A percentile compares a stretch with the other conserved stretches of the same genome.
Evolutionary conservation across 1,140 invertebrate species (phyloP).

Genomic region (fruit fly (Drosophila melanogaster)): DNA sequence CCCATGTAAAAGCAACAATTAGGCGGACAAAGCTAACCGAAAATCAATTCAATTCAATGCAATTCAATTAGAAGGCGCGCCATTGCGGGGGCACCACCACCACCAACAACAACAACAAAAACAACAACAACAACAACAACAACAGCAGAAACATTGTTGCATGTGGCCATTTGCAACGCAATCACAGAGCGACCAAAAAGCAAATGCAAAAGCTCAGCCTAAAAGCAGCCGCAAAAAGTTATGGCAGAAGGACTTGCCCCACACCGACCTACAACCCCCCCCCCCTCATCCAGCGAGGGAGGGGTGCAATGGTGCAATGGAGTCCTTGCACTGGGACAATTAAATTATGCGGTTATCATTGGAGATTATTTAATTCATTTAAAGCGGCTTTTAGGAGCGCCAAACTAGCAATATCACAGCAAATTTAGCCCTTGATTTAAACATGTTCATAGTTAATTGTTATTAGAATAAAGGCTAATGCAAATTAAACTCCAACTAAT

Average conservation of each 20-base stretch:
- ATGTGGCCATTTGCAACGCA: conserved; percentile 55
- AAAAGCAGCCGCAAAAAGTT: conserved; percentile 60
- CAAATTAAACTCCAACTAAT: no score
- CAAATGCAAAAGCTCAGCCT: conserved; percentile 49
- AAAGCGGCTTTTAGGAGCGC: no score
- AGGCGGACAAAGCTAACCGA: conserved; percentile 45
- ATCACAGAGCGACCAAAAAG: conserved; percentile 44
- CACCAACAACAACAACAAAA: conserved; percentile 4
- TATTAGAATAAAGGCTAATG: no score
- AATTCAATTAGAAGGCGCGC: conserved; percentile 63
- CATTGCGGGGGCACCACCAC: conserved; percentile 3
- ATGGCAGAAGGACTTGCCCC: conserved; percentile 22
- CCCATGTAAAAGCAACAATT: conserved; percentile 42
- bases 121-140: not conserved
- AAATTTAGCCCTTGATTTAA: no score
- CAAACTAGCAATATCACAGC: no score
- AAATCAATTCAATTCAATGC: conserved; percentile 74
- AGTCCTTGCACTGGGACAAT: not conserved
- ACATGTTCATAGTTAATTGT: no score
- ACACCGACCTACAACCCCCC: not conserved
- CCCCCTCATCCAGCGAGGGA: no score
- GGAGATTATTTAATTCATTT: not conserved
- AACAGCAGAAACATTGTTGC: conserved; percentile 51
- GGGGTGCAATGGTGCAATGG: not conserved
- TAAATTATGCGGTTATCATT: not conserved